Evolutionary conservation across 2,888 invertebrate species (phyloP).

Genomic region (Conistra vaccinii): DNA sequence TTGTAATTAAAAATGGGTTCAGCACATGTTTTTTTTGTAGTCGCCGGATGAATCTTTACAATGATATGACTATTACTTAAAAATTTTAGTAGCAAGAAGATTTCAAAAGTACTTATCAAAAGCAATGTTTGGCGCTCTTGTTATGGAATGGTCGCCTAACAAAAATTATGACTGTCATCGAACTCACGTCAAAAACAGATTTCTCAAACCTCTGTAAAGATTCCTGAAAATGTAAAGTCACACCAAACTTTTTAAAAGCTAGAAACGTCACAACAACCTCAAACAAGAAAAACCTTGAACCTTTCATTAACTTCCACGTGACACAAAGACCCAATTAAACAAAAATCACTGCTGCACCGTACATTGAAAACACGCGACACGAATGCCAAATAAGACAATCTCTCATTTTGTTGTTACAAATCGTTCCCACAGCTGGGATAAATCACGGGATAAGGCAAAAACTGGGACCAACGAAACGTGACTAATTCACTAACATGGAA

Average conservation of each 20-base stretch:
- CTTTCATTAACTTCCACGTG: neutral
- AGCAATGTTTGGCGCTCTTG: no score
- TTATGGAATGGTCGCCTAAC: no score
- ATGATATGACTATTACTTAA: neutral
- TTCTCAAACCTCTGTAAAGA: neutral
- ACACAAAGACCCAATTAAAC: constrained; percentile 45
- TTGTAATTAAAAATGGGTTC: neutral
- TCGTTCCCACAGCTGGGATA: constrained; percentile 71
- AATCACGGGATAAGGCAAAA: constrained; percentile 76
- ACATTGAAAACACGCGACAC: constrained; percentile 58
- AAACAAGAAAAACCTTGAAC: neutral
- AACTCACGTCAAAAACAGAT: neutral
- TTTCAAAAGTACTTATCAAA: neutral
- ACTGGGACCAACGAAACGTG: constrained; percentile 74
- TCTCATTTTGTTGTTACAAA: constrained; percentile 77
- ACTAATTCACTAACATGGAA: constrained; percentile 80
- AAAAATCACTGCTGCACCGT: constrained; percentile 59
- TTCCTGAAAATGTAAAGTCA: neutral
- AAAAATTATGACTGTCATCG: neutral
- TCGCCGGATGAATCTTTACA: neutral
- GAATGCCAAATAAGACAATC: constrained; percentile 72
- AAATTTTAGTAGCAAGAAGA: neutral
- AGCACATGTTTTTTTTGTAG: neutral
- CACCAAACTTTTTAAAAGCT: neutral
- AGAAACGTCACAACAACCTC: neutral